Evolutionary conservation across 2,888 invertebrate species (phyloP).

Genomic region (Brachypterus glaber): DNA sequence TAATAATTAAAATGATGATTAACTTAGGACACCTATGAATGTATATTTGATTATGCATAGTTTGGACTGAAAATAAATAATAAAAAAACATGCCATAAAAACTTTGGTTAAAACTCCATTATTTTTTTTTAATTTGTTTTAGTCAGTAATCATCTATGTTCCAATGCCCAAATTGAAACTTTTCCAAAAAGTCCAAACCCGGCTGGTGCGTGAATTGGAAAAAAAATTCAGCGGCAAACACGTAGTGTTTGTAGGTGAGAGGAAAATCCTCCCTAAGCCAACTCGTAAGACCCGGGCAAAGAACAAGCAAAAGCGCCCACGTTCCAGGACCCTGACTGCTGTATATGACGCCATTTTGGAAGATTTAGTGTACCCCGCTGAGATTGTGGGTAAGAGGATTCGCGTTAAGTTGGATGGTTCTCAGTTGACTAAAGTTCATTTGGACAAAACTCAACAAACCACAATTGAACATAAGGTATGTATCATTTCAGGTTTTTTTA

Average conservation of each 20-base stretch:
- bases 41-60: conserved; percentile 1
- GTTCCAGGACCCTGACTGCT: conserved; percentile 84
- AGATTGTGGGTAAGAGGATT: conserved; percentile 97
- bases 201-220: conserved; percentile 94
- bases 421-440: conserved; percentile 92
- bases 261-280: conserved; percentile 96
- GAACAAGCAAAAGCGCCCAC: conserved; percentile 67
- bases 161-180: conserved; percentile 96
- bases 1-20: too few relatives aligned
- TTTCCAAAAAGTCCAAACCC: conserved; percentile 96
- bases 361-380: conserved; percentile 96
- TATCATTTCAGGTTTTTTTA: conserved; percentile 12
- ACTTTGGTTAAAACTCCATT: background rate
- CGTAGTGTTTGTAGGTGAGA: conserved; percentile 95
- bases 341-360: conserved; percentile 97
- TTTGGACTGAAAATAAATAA: background rate
- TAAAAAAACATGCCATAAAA: background rate
- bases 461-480: conserved; percentile 97
- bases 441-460: conserved; percentile 97
- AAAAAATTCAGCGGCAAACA: conserved; percentile 99
- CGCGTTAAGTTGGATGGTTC: conserved; percentile 93
- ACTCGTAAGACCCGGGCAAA: conserved; percentile 84
- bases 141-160: conserved; percentile 97
- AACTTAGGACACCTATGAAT: too few relatives aligned
- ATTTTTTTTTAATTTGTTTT: conserved; percentile 38